A percentile compares a stretch with the other conserved stretches of the same genome.
phyloP scores from a whole-genome alignment of 2,113 vertebrate genomes.

The Mystacornis crossleyi region DNA sequence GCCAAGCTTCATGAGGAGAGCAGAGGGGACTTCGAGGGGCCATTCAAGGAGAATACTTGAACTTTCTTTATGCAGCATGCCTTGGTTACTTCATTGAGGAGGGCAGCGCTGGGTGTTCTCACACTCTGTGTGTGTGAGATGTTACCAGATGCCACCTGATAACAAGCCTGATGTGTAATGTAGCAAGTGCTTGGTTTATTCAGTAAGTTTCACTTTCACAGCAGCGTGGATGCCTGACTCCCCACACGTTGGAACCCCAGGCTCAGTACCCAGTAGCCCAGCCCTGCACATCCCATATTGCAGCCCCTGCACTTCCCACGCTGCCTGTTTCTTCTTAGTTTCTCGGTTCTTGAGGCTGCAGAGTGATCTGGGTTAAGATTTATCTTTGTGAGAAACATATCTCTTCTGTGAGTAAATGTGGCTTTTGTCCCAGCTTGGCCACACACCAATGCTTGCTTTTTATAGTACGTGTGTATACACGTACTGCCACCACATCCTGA shows the following conservation, averaged over 20 bases:
- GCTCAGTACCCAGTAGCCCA: not conserved
- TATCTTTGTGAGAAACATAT: not conserved
- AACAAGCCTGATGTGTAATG: not conserved
- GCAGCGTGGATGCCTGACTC: not conserved
- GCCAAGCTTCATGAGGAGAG: not conserved
- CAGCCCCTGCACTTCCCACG: not conserved
- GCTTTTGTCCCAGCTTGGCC: not conserved
- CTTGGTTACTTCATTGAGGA: not conserved
- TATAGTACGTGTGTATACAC: accelerated
- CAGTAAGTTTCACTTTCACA: not conserved
- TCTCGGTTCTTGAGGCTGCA: accelerated
- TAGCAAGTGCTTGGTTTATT: not conserved
- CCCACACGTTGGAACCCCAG: accelerated
- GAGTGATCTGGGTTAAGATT: not conserved
- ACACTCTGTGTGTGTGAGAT: not conserved
- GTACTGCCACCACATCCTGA: slow-evolving; percentile 20
- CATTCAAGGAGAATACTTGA: not conserved
- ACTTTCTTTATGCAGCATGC: not conserved
- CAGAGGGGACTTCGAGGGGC: accelerated
- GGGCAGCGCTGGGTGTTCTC: not conserved
- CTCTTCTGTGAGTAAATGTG: not conserved
- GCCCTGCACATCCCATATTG: not conserved
- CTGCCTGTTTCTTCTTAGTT: not conserved
- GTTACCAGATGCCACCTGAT: not conserved
- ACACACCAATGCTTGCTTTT: not conserved